Evolutionary conservation across 2,797 vertebrate species (phyloP).

Genomic region (Masticophis lateralis): DNA sequence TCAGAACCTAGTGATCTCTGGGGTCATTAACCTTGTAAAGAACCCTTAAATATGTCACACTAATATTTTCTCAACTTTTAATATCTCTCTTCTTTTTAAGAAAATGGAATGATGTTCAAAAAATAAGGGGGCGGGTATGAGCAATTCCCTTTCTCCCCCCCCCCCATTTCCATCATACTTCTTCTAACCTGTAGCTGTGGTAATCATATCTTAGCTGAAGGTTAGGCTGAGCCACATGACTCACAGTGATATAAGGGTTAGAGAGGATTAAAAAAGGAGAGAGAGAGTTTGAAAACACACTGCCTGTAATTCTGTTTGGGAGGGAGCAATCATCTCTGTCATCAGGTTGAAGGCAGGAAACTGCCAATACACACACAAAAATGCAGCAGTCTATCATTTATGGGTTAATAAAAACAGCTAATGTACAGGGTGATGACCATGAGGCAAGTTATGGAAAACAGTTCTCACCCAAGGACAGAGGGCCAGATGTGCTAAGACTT

Average conservation of each 20-base stretch:
- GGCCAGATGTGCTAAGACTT: conserved; percentile 97
- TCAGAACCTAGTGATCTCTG: neutral
- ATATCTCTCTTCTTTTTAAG: neutral
- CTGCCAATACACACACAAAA: conserved; percentile 57
- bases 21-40: neutral
- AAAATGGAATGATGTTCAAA: neutral
- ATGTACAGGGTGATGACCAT: conserved; percentile 79
- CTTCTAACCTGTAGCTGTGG: conserved; percentile 39
- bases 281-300: conserved; percentile 61
- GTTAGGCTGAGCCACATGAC: conserved; percentile 53
- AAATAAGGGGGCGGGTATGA: neutral
- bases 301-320: conserved; percentile 64
- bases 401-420: conserved; percentile 85
- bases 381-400: conserved; percentile 79
- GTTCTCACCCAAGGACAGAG: conserved; percentile 92
- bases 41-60: neutral
- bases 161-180: conserved; percentile 15
- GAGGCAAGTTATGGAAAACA: conserved; percentile 96
- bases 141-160: neutral
- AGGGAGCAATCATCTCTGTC: conserved; percentile 63
- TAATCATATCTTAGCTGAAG: conserved; percentile 57
- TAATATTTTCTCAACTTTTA: neutral
- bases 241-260: conserved; percentile 39
- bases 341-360: conserved; percentile 57
- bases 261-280: conserved; percentile 26